Evolutionary conservation across 2,888 invertebrate species (phyloP), one percentile per base, ranked within the genome.

Genomic region (Dryococelus australis): DNA sequence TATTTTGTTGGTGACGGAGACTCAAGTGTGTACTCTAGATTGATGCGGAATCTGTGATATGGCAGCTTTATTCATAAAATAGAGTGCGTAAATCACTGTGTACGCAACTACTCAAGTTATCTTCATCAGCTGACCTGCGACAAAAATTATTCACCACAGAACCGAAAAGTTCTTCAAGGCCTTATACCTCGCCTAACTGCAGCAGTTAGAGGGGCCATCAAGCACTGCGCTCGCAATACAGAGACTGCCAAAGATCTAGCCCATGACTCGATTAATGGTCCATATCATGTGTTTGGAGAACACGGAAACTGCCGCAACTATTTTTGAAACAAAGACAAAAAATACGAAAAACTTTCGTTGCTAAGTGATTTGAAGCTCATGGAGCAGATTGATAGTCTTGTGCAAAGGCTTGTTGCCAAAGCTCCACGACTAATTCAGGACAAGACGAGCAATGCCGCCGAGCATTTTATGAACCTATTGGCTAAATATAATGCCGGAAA

Each of bases 1-100:
- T 28, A 83, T 28, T 83, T 35, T 83, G 43, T 83, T 83, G 83
- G 28, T 28, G 83, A 83, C 35, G 83, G 83, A 13, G 83, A 83
- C 24, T 26, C 83, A 12, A 83, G 83, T 83, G 83, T 83, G 10
- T 83, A 83, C 35, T 13, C 28, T 13, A 26, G 43, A 28, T 35
- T 83, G 26, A 83, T 43, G 43, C 16, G 26, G 24, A 83, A 43
- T 6, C 27, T 83, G 13, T 43, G 27, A 24, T 83, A 83, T 4
- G 83, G 83, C 27, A 26, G 83, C 16, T 28, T 20, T 20, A 43
- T 83, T 28, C 35, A 83, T 1, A 83, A 27, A 83, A 83, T 28
- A 28, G 81, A 81, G 83, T 83, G 27, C 24, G 83, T 27, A 26
- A 83, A 83, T 43, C 83, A 83, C 24, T 35, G 28, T 16, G 83